Evolutionary conservation across 2,113 vertebrate genomes (phyloP).

Genomic region (Bufo bufo): DNA sequence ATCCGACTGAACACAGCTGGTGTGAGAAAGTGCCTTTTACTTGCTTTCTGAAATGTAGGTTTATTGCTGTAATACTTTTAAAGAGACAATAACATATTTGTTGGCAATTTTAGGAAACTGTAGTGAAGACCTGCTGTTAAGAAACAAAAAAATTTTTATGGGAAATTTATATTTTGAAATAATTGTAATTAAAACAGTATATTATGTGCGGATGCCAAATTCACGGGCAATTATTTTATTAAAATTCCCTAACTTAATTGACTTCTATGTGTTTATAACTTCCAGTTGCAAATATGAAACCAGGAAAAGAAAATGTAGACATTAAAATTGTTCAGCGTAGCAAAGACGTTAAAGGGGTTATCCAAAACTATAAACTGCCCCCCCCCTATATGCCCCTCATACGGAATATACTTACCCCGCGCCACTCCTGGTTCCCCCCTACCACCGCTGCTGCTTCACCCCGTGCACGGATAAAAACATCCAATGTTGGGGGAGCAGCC

Average conservation of each 20-base stretch:
- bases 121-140: not conserved
- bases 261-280: not conserved
- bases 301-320: not conserved
- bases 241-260: conserved; percentile 6
- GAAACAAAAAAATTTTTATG: not conserved
- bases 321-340: not conserved
- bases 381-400: too few species aligned
- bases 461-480: too few species aligned
- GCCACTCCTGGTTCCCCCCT: too few species aligned
- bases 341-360: not conserved
- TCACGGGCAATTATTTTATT: not conserved
- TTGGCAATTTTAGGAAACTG: not conserved
- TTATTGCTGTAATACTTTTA: not conserved
- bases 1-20: conserved; percentile 22
- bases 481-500: too few species aligned
- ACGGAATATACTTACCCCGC: too few species aligned
- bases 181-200: conserved; percentile 6
- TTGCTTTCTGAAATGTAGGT: not conserved
- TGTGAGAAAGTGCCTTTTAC: conserved; percentile 16
- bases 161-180: conserved; percentile 2
- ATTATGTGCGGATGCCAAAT: not conserved
- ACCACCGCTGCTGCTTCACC: too few species aligned
- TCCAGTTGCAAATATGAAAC: not conserved
- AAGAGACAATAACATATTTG: conserved; percentile 12
- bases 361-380: too few species aligned